Evolutionary conservation across 53 echinoderm and acorn worm species (phyloP), one percentile per base, ranked within the genome.

Genomic region (Echinarachnius parma): DNA sequence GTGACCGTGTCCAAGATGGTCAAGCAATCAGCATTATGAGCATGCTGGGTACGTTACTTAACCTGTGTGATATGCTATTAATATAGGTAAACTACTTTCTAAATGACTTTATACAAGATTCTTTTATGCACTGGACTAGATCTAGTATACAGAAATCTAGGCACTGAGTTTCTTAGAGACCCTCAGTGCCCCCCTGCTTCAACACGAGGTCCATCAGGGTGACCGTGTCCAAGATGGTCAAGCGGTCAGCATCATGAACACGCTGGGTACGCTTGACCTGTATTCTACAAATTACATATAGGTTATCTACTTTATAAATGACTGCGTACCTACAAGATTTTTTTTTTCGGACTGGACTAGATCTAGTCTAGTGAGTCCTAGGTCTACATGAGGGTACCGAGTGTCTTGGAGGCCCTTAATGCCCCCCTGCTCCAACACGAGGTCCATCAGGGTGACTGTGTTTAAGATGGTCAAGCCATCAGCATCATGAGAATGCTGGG

Each of bases 401-500:
- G 31, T 19, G 68, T 68, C 23, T 52, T 68, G 18, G 52, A 68
- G 30, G 68, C 68, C 68, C 68, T 68, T 7, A 20, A 27, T 10
- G 5, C 68, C 8, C 53, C 68, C 4, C 14, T 68, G 21, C 34
- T 68, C 10, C 31, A 52, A 32, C 68, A 68, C 18, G 21, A 32
- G 34, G 68, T 68, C 21, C 49, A 34, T 33, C 32, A 31, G 32
- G 23, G 68, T 11, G 35, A 4, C 22, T 20, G 13, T 19, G 53
- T 13, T 1, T 27, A 52, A 27, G 68, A 68, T 22, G 11, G 16
- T 3, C 47, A 48, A 47, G 10, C 26, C 9, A 16, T 48, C 48
- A 53, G 68, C 48, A 49, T 68, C 53, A 52, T 53, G 50, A 68
- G 68, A 16, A 52, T 68, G 4, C 53, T 68, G 21, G 68, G 68